Base-by-base conservation (phyloP, 2,797 vertebrate genomes). In the Microctenopoma stevenorrisi region DNA sequence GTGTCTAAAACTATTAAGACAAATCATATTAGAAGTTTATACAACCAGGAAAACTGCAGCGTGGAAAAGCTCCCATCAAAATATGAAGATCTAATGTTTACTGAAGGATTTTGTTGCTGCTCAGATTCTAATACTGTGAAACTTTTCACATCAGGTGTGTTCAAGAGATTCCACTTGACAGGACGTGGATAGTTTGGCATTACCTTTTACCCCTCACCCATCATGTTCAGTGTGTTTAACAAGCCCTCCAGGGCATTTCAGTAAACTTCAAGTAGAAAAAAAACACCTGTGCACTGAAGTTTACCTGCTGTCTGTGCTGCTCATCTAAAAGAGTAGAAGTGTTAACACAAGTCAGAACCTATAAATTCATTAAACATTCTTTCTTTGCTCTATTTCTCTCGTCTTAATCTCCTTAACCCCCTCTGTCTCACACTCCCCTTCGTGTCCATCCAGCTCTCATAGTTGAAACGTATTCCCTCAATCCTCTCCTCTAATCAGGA, bases 401-500 rank as follows among this genome's bases (percentile, higher is more conserved):
- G 7, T 68, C 69, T 83, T 86, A 78, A 90, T 90, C 86, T 84
- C 54, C 55, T 83, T 84, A 87, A 78, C 82, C 76, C 78, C 81
- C 55, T 46, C 48, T 35, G 26, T 58, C 64, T 77, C 67, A 15
- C 43, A 12, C 35, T 44, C 48, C 38, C 10, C 40, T 53, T 57
- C 5, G 5, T 35, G 72, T 77, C 82, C 67, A 4, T 49, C 64
- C 59, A 58, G 70, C 68, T 86, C 77, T 47, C 40, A 15, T 40
- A 73, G 77, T 76, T 86, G 79, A 68, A 88, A 72, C 64, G 35
- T 64, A 80, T 76, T 79, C 83, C 75, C 77, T 79, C 54, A 7
- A 81, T 78, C 71, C 76, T 76, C 68, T 56, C 38, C 70, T 86
- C 85, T 88, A 77, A 90, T 91, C 89, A 82, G 83, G 83, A 91